Conservation (phyloP, 2,113 vertebrate species). For the Petromus typicus region DNA sequence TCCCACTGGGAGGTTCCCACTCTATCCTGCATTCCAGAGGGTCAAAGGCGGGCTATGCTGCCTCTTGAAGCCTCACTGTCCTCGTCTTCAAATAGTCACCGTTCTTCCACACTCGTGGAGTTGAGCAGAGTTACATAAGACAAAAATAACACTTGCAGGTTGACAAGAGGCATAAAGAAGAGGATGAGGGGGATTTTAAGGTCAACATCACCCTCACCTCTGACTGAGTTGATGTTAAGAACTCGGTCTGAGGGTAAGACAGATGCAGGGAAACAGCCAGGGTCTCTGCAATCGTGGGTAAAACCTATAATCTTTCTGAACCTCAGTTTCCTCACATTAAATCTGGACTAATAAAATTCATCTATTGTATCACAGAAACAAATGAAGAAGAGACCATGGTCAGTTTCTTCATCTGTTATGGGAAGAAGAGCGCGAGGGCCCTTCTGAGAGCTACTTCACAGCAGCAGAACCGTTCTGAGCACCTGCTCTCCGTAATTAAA, state of each 20-base stretch:
- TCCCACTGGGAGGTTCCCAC: neutral
- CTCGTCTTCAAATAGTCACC: neutral
- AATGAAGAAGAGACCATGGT: neutral
- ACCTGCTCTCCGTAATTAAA: neutral
- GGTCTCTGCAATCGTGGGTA: neutral
- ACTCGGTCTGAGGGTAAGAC: neutral
- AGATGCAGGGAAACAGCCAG: neutral
- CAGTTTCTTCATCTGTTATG: neutral
- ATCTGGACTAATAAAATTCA: neutral
- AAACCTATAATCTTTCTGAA: neutral
- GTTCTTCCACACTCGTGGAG: neutral
- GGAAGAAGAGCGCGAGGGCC: neutral
- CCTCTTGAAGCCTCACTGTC: neutral
- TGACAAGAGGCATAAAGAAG: neutral
- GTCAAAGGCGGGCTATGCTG: neutral
- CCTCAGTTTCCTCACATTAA: constrained; percentile 16
- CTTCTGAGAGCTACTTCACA: constrained; percentile 12
- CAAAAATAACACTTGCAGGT: neutral
- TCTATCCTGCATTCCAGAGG: neutral
- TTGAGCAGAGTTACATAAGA: neutral
- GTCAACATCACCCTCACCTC: neutral
- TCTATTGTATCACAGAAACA: neutral
- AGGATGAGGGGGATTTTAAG: neutral
- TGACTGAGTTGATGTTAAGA: neutral
- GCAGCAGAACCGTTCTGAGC: neutral